Evolutionary conservation across 2,113 vertebrate genomes (phyloP), one percentile per base, ranked within the genome.

Genomic region (Actenoides lindsayi): DNA sequence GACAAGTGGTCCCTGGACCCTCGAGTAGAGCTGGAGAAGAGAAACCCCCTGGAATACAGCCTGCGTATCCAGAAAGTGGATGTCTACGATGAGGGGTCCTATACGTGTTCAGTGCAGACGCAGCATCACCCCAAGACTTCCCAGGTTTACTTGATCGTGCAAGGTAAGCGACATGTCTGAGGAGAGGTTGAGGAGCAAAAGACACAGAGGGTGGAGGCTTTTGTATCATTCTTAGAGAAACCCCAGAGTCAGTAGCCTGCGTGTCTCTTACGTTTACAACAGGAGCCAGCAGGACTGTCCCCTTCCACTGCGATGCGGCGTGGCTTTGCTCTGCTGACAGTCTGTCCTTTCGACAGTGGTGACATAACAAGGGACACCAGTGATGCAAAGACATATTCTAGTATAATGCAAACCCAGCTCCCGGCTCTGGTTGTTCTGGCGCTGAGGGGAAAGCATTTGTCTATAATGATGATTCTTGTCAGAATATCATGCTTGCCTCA

Each of bases 1-100:
- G 99, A 99, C 98, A 99, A 99, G 97, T 99, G 99, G 99, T 99
- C 99, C 85, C 98, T 99, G 98, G 99, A 99, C 90, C 99, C 99
- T 78, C 98, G 99, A 89, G 99, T 99, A 94, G 99, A 99, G 93
- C 98, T 99, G 98, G 99, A 99, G 96, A 99, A 99, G 89, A 99
- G 99, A 95, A 99, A 99, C 88, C 99, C 99, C 95, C 98, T 99
- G 97, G 99, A 99, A 97, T 99, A 99, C 98, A 99, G 99, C 96
- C 99, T 99, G 87, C 98, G 99, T 93, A 99, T 99, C 96, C 99
- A 99, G 97, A 99, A 99, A 97, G 99, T 99, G 98, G 99, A 99
- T 89, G 99, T 99, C 89, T 99, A 99, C 0, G 99, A 99, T 92
- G 99, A 99, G 81, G 99, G 99, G 4, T 99, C 99, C 51, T 99